Percentiles rank a stretch among this genome's conserved stretches.
Evolutionary conservation across 2,113 vertebrate genomes (phyloP).

Genomic region (Carassius carassius): DNA sequence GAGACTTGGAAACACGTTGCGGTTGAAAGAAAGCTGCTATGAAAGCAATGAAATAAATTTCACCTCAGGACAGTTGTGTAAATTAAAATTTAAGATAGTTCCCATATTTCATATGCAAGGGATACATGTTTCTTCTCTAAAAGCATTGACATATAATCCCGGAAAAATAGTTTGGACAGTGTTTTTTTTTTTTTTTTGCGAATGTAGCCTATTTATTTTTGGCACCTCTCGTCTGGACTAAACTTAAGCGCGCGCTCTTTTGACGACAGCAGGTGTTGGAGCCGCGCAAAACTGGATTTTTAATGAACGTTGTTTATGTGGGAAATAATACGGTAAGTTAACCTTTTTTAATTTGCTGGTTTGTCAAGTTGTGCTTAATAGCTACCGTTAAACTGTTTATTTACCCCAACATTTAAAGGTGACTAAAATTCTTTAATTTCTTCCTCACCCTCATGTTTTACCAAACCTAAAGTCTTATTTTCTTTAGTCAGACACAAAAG

Average conservation of each 20-base stretch:
- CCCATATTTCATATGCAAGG: neutral
- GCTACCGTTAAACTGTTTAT: neutral
- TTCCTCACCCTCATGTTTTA: no score
- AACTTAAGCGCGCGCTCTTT: neutral
- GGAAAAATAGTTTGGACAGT: neutral
- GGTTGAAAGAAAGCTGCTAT: slow-evolving; percentile 27
- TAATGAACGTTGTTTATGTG: neutral
- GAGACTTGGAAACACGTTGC: slow-evolving; percentile 37
- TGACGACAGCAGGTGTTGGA: slow-evolving; percentile 63
- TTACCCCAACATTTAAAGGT: neutral
- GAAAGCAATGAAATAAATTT: slow-evolving; percentile 14
- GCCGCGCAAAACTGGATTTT: neutral
- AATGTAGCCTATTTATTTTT: neutral
- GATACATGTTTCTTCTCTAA: neutral
- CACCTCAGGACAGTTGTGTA: neutral
- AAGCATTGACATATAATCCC: neutral
- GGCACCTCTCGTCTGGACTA: neutral
- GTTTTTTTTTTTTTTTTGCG: neutral
- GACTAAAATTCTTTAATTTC: neutral
- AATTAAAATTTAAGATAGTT: neutral
- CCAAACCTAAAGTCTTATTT: neutral
- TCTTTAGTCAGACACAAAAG: neutral
- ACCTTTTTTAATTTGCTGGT: neutral
- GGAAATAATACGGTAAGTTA: slow-evolving; percentile 18
- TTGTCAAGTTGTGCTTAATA: neutral